Evolutionary conservation across 1,140 invertebrate genomes (phyloP), one percentile per base, ranked within the genome.

Genomic region (Argopecten irradians): DNA sequence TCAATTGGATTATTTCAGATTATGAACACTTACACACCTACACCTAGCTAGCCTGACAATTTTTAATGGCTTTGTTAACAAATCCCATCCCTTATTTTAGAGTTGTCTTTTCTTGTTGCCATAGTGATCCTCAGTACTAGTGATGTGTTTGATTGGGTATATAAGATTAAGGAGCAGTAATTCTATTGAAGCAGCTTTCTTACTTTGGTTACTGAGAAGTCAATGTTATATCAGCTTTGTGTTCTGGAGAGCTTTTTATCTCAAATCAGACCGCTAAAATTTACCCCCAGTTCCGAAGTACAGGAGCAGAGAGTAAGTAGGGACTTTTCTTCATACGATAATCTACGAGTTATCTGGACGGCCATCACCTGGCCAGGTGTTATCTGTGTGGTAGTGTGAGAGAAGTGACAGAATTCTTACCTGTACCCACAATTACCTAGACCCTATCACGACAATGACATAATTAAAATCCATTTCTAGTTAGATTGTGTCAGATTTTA

Each of bases 401-500:
- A 71, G 55, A 71, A 71, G 13, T 28, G 55, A 28, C 22, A 71
- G n/a, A 71, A 71, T 71, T 71, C 55, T n/a, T 71, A 71, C 55
- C 55, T 71, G 55, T 71, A 28, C 0, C 1, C n/a, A 71, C n/a
- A n/a, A 28, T 71, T n/a, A 7, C 55, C 55, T 28, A n/a, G 55
- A 71, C 55, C 55, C 16, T 28, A 71, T 3, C 55, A 71, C 55
- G 28, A 71, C 55, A 71, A 71, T 71, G 55, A 71, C 19, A 71
- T 71, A 71, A 71, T 71, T 71, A 71, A 71, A 71, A 71, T n/a
- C 55, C 55, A 71, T 71, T 71, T 71, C 55, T 71, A 71, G 82
- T 87, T 87, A 84, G 83, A 87, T 84, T 43, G 86, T 87, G 86
- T 87, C 86, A 87, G 39, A 11, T 34, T 71, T 87, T 87, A 87